Percentiles rank a stretch among this genome's conserved stretches.
Conservation (phyloP, 2,888 invertebrate genomes). For the Xestia sexstrigata region DNA sequence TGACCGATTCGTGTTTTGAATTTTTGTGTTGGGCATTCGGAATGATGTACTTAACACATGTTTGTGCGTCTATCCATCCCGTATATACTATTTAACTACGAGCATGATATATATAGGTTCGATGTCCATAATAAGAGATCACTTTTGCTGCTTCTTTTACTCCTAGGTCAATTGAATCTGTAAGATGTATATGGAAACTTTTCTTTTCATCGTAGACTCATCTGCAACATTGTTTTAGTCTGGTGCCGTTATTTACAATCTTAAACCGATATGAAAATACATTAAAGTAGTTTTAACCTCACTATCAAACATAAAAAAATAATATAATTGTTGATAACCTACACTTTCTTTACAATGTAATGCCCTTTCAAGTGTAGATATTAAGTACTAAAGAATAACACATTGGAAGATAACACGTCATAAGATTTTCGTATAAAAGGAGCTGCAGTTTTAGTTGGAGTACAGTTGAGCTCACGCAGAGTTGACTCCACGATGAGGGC, state of each 20-base stretch:
- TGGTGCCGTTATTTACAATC: constrained; percentile 26
- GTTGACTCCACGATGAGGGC: constrained; percentile 83
- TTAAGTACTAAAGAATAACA: constrained; percentile 54
- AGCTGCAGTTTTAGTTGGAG: constrained; percentile 31
- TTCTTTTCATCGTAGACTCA: background rate
- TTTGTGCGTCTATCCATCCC: no score
- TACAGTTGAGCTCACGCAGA: constrained; percentile 80
- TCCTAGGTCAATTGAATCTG: background rate
- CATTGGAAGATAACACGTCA: constrained; percentile 40
- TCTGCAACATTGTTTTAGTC: background rate
- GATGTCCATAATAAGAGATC: background rate
- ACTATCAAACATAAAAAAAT: constrained; percentile 46
- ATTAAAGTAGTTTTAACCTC: constrained; percentile 33
- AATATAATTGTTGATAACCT: constrained; percentile 56
- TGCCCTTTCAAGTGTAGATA: constrained; percentile 49
- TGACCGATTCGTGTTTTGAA: no score
- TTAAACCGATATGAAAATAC: constrained; percentile 21
- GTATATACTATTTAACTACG: no score
- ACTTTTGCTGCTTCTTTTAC: background rate
- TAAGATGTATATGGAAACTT: background rate
- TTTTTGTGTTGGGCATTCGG: no score
- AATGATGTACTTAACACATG: no score
- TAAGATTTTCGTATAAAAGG: constrained; percentile 74
- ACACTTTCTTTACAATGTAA: constrained; percentile 53
- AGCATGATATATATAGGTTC: background rate